Evolutionary conservation across 1,140 invertebrate genomes (phyloP), one percentile per base, ranked within the genome.

Genomic region (Drosophila burlai): DNA sequence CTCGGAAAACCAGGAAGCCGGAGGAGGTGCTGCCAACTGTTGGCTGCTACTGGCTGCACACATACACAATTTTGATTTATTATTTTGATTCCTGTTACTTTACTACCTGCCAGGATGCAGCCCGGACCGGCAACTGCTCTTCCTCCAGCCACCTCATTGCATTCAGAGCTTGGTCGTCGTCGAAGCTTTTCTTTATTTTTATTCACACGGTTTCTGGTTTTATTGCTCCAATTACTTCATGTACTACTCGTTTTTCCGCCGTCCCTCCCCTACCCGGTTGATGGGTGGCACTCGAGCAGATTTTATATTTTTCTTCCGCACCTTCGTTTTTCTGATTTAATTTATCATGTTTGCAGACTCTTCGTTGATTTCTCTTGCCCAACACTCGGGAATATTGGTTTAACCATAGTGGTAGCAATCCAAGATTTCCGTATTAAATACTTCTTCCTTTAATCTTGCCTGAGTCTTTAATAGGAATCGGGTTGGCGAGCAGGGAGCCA

Each of bases 211-310:
- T 71, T 83, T 77, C 76, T 87, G 83, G 55, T 83, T 87, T 87
- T 87, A 87, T 87, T 87, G 76, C 83, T 87, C 83, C 83, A 87
- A 87, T 87, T 87, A 87, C 77, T 87, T 80, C 64, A 83, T 87
- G 83, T 86, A 73, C 80, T 80, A 75, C 65, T 75, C 58, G 67
- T 40, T 47, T 38, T 45, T 40, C 55, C 26, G 26, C 55, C 47
- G 2, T 47, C 42, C n/a, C 34, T 26, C n/a, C 11, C 49, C 8
- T n/a, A 9, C 21, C 13, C 26, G 16, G 13, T 54, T 40, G 58
- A 50, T 63, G 60, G 55, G 69, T 69, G 66, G 58, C 78, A 79
- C 78, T 81, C 49, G 68, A 79, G 69, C 68, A 79, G 69, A 81
- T 79, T 86, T 86, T 75, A 79, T 75, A 85, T 76, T 81, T 80